Conservation (phyloP, 2,888 invertebrate species). For the Mesodorylaimus sp. region DNA sequence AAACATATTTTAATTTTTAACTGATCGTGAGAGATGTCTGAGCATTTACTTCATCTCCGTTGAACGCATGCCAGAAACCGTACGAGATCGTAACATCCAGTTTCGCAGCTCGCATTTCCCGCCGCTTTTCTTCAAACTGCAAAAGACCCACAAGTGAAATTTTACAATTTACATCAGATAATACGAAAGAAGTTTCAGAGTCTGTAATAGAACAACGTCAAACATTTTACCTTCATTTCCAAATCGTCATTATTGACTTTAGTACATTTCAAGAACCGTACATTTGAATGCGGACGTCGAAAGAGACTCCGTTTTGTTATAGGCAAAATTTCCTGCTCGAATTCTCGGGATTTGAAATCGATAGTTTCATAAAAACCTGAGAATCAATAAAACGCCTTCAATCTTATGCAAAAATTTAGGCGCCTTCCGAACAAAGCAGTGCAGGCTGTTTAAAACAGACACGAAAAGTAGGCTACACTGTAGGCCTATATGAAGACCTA, state of each 20-base stretch:
- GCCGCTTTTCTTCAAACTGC: slow-evolving; percentile 3
- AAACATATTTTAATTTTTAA: background rate
- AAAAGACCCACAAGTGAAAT: background rate
- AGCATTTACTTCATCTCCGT: background rate
- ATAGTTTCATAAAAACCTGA: slow-evolving; percentile 1
- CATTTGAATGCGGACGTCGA: too few relatives aligned
- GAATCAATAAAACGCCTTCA: background rate
- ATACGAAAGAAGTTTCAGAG: background rate
- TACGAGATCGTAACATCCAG: slow-evolving; percentile 3
- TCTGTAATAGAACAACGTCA: too few relatives aligned
- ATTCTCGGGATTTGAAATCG: slow-evolving; percentile 4
- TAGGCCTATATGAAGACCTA: background rate
- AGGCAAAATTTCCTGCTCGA: slow-evolving; percentile 5
- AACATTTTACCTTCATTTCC: too few relatives aligned
- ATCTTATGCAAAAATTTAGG: too few relatives aligned
- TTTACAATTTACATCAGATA: background rate
- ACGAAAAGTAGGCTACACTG: too few relatives aligned
- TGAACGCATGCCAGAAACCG: slow-evolving; percentile 3
- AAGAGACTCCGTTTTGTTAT: slow-evolving; percentile 3
- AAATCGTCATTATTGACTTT: background rate
- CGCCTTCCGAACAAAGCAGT: too few relatives aligned
- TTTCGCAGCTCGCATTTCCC: slow-evolving; percentile 4
- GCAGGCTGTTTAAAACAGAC: too few relatives aligned
- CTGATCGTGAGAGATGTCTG: background rate
- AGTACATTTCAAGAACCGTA: background rate